Base-by-base conservation (phyloP, 2,888 invertebrate genomes). In the Eupithecia inturbata region DNA sequence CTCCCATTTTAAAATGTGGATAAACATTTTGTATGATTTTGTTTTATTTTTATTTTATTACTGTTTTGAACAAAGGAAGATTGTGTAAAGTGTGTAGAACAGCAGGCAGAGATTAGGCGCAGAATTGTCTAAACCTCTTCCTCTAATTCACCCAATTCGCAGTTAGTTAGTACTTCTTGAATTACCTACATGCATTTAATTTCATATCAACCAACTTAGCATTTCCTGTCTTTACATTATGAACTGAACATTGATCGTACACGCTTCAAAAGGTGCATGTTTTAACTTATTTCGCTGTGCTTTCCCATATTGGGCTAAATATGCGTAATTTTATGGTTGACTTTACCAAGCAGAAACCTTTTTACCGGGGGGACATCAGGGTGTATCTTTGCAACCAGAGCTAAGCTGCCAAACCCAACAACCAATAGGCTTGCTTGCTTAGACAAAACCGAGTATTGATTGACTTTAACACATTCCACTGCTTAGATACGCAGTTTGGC, bases 1-100 rank as follows among this genome's bases (percentile, higher is more conserved):
- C 66, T 22, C 41, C 14, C 19, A n/a, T 63, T 68, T 49, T 53
- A 63, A 72, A 68, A 64, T 49, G 67, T 67, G 60, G 62, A 36
- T 63, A 36, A 33, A 19, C 31, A 31, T 36, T 63, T 60, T 28
- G 28, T 6, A 28, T 53, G 12, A 22, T 53, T 53, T 49, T 16
- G 49, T 7, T 1, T 49, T 45, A 19, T 5, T 6, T 19, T 19
- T 49, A n/a, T 49, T n/a, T n/a, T 22, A 53, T 22, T 22, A 22
- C 22, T 53, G 12, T 22, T 7, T 10, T 53, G 53, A 22, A 22
- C 22, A 53, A 22, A n/a, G n/a, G n/a, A n/a, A 53, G 53, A 49
- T 45, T n/a, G 39, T 10, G 39, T 2, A 5, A 36, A 19, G 0
- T 19, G 7, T n/a, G 49, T 49, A 49, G 49, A 53, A 22, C 10